Evolutionary conservation across 2,888 invertebrate genomes (phyloP).

Genomic region (Microdon myrmicae): DNA sequence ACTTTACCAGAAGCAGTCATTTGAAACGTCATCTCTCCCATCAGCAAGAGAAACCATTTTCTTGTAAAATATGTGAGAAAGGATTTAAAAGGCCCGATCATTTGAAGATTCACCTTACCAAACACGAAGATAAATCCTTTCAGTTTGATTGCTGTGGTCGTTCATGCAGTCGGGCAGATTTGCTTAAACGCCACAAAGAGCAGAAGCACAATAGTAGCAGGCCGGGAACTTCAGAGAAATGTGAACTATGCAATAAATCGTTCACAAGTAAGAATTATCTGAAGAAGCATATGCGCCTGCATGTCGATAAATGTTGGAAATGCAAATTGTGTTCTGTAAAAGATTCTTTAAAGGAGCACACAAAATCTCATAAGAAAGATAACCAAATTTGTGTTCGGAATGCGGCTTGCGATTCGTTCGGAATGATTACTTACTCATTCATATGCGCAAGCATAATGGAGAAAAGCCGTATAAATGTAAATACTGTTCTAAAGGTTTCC

Average conservation of each 20-base stretch:
- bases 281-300: constrained; percentile 68
- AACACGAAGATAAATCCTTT: constrained; percentile 66
- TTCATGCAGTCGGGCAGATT: constrained; percentile 57
- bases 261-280: constrained; percentile 71
- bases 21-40: constrained; percentile 62
- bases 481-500: constrained; percentile 71
- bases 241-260: constrained; percentile 63
- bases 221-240: constrained; percentile 58
- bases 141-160: constrained; percentile 60
- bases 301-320: constrained; percentile 63
- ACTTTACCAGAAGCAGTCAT: constrained; percentile 63
- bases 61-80: constrained; percentile 68
- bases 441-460: constrained; percentile 72
- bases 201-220: constrained; percentile 58
- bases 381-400: constrained; percentile 71
- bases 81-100: constrained; percentile 69
- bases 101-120: constrained; percentile 67
- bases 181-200: constrained; percentile 58
- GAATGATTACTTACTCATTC: constrained; percentile 71
- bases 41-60: constrained; percentile 63
- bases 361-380: constrained; percentile 69
- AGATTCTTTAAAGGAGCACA: constrained; percentile 69
- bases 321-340: constrained; percentile 67
- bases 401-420: constrained; percentile 71
- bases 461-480: constrained; percentile 73